These are phyloP conservation scores for Enteromius afrohamiltoni DNA, from an alignment of 2,797 vertebrate species.

Conservation along the genomic window DNA sequence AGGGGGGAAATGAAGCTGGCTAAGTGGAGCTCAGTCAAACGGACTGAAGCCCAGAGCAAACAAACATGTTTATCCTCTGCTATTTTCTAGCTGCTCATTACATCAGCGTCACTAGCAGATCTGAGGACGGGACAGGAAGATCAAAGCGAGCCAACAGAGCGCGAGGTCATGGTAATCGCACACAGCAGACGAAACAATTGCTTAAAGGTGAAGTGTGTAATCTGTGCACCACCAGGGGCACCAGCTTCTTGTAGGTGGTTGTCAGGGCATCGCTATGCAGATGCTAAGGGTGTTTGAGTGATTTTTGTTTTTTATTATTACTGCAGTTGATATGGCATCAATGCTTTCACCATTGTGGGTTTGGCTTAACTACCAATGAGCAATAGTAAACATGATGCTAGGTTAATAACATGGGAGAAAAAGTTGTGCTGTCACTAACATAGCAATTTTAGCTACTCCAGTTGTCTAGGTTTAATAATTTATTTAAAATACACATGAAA, in stretches of 20 bases:
- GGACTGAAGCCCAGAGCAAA: constrained; percentile 56
- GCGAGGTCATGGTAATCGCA: constrained; percentile 54
- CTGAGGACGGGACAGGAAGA: constrained; percentile 52
- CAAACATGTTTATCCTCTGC: constrained; percentile 59
- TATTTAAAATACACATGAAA: background rate
- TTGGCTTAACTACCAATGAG: too few relatives aligned
- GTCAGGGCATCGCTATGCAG: background rate
- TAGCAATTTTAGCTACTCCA: too few relatives aligned
- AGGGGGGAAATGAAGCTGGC: constrained; percentile 27
- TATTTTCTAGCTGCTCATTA: constrained; percentile 61
- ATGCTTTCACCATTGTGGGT: background rate
- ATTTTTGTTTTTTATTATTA: background rate
- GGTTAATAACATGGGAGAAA: too few relatives aligned
- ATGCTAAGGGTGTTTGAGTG: background rate
- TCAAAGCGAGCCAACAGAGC: constrained; percentile 57
- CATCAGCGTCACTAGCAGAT: constrained; percentile 61
- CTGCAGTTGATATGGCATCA: background rate
- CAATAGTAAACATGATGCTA: background rate
- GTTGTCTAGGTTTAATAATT: too few relatives aligned
- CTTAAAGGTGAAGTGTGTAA: constrained; percentile 21
- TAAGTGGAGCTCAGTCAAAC: constrained; percentile 36
- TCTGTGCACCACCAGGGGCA: background rate
- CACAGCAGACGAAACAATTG: background rate
- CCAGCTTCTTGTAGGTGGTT: background rate
- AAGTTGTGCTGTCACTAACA: too few relatives aligned